These are phyloP conservation scores for Agrotis exclamationis DNA, from an alignment of 2,888 invertebrate genomes.

Conservation along the genomic window DNA sequence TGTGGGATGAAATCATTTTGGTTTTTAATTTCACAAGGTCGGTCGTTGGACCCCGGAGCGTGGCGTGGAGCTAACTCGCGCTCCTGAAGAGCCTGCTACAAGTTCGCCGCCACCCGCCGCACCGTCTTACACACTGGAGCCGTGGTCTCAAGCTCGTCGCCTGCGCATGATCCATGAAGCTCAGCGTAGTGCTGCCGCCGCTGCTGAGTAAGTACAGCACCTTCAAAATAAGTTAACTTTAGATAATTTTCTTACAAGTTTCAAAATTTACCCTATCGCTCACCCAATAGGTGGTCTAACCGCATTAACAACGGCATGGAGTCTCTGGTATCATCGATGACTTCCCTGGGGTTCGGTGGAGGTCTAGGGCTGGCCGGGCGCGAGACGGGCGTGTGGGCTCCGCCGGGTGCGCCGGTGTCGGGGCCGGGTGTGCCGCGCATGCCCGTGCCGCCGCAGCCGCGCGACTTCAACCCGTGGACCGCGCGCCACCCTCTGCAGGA, in stretches of 20 bases:
- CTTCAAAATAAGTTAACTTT: not conserved
- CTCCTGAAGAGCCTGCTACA: constrained; percentile 76
- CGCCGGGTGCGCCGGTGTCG: constrained; percentile 60
- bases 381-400: constrained; percentile 77
- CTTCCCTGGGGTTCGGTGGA: constrained; percentile 69
- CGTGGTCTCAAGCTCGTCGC: constrained; percentile 87
- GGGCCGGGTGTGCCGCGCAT: constrained; percentile 55
- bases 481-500: constrained; percentile 83
- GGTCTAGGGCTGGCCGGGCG: constrained; percentile 65
- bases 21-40: constrained; percentile 69
- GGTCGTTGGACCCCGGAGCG: constrained; percentile 86
- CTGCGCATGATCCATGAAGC: constrained; percentile 88
- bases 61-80: constrained; percentile 84
- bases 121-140: constrained; percentile 87
- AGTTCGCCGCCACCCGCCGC: constrained; percentile 71
- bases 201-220: constrained; percentile 70
- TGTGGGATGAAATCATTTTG: not conserved
- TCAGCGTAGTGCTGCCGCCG: constrained; percentile 79
- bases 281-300: constrained; percentile 72
- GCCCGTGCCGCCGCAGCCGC: constrained; percentile 64
- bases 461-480: constrained; percentile 87
- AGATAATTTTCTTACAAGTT: not conserved
- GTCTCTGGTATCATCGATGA: constrained; percentile 76
- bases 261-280: not conserved
- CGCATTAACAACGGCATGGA: constrained; percentile 75